Percentiles rank a stretch among this genome's conserved stretches.
phyloP scores from a whole-genome alignment of 2,113 vertebrate species.

The Nipponia nippon region DNA sequence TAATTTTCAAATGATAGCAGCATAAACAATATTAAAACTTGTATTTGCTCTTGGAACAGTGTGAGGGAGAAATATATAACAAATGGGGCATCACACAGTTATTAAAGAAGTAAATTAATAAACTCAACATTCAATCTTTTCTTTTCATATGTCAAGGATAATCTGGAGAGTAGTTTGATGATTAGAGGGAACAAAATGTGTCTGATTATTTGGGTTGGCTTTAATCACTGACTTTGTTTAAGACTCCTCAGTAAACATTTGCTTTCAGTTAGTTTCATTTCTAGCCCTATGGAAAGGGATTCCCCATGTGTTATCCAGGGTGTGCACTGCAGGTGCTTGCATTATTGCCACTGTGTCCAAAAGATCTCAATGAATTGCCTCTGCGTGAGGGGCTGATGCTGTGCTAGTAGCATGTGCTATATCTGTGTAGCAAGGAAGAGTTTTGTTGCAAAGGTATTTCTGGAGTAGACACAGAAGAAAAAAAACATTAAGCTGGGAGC shows the following conservation, averaged over 20 bases:
- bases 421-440: background rate
- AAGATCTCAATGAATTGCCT: background rate
- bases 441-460: background rate
- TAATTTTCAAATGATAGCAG: constrained; percentile 63
- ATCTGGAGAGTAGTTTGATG: background rate
- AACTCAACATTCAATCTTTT: constrained; percentile 30
- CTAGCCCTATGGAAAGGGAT: background rate
- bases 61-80: constrained; percentile 1
- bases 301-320: background rate
- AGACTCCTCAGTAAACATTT: background rate
- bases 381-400: background rate
- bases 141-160: background rate
- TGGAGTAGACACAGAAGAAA: background rate
- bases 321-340: background rate
- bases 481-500: background rate
- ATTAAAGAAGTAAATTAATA: constrained; percentile 57
- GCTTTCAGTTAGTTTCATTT: background rate
- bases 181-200: background rate
- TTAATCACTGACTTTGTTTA: background rate
- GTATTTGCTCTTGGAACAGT: constrained; percentile 38
- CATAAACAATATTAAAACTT: constrained; percentile 60
- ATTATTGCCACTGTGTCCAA: background rate
- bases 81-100: constrained; percentile 27
- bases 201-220: constrained; percentile 12
- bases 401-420: background rate